A percentile compares a stretch with the other conserved stretches of the same genome.
phyloP scores from a whole-genome alignment of 92 coral and sea anemone genomes.

The Actinernus sp. region DNA sequence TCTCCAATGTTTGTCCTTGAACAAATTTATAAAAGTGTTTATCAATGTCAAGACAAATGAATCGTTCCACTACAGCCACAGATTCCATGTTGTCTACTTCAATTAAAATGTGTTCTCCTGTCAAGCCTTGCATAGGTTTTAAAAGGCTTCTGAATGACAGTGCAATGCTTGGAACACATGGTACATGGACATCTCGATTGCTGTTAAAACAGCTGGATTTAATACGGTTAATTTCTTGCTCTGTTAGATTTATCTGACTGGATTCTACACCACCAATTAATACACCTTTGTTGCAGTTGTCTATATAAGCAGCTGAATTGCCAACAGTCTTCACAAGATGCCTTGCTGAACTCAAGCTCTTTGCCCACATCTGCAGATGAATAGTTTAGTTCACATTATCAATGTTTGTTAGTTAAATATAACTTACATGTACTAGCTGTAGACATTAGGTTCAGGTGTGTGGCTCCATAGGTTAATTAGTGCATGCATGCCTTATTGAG shows the following conservation, averaged over 20 bases:
- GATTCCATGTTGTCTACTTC: neutral
- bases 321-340: constrained; percentile 11
- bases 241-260: constrained; percentile 5
- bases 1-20: neutral
- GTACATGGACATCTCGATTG: no score
- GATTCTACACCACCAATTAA: constrained; percentile 40
- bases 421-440: no score
- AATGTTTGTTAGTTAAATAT: no score
- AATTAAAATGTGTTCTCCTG: neutral
- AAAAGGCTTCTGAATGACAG: constrained; percentile 10
- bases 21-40: constrained; percentile 7
- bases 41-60: constrained; percentile 5
- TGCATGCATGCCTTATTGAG: no score
- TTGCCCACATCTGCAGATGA: constrained; percentile 43
- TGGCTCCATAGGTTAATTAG: no score
- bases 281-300: constrained; percentile 26
- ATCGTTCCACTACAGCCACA: constrained; percentile 8
- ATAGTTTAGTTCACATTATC: no score
- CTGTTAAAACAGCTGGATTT: no score
- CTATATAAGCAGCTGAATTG: constrained; percentile 7
- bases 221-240: constrained; percentile 11
- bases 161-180: no score
- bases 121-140: constrained; percentile 6
- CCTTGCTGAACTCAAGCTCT: constrained; percentile 26
- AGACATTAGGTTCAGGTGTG: no score